Percentiles rank a stretch among this genome's conserved stretches.
Conservation (phyloP, 2,797 vertebrate species). For the Argyrosomus regius region DNA sequence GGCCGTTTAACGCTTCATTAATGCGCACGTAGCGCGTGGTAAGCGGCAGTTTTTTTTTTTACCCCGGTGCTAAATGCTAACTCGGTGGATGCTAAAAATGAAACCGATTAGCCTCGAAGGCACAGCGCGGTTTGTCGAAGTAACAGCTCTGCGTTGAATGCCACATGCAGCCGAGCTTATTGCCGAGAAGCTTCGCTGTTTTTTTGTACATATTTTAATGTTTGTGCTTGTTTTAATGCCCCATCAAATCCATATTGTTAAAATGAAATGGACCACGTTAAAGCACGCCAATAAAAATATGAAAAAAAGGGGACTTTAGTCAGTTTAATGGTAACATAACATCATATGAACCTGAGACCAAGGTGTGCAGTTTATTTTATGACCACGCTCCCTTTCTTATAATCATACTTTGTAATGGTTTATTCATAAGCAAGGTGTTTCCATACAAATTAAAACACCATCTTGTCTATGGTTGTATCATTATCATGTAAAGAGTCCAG, state of each 20-base stretch:
- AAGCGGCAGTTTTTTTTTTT: background rate
- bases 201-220: background rate
- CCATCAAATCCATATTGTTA: background rate
- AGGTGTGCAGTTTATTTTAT: background rate
- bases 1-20: background rate
- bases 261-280: background rate
- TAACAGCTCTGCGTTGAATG: too few relatives aligned
- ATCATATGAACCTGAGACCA: background rate
- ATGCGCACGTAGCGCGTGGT: background rate
- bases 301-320: background rate
- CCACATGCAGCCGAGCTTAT: constrained; percentile 5
- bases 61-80: constrained; percentile 29
- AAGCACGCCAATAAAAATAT: background rate
- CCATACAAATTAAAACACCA: background rate
- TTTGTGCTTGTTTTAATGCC: background rate
- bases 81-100: constrained; percentile 32
- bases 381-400: background rate
- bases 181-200: background rate
- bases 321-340: background rate
- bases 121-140: background rate
- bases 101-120: constrained; percentile 8
- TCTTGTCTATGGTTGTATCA: background rate
- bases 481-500: background rate
- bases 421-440: background rate
- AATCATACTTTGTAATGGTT: background rate